Conservation (phyloP, 2,797 vertebrate species). For the Coluber constrictor region DNA sequence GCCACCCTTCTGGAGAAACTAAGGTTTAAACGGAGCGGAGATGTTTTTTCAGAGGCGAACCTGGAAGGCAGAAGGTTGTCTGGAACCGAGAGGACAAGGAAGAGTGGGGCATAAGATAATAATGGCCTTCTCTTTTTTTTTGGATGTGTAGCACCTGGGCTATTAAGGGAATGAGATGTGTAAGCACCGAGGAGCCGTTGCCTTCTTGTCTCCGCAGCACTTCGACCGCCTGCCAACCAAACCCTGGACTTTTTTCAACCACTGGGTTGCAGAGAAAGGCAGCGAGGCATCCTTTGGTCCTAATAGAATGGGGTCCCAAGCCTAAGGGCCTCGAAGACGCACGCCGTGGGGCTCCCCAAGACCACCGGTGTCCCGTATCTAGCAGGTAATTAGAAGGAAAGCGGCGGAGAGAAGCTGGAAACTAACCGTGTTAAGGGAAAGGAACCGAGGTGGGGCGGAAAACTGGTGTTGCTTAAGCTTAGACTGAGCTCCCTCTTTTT, state of each 20-base stretch:
- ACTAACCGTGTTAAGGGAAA: not conserved
- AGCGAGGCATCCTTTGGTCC: not conserved
- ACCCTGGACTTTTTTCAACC: not conserved
- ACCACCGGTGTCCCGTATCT: not conserved
- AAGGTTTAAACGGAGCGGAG: accelerated
- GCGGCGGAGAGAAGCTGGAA: not conserved
- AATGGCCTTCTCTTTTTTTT: not conserved
- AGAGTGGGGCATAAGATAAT: not conserved
- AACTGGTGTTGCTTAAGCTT: not conserved
- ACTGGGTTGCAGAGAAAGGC: not conserved
- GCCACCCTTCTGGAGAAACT: not conserved
- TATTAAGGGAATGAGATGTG: not conserved
- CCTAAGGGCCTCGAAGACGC: not conserved
- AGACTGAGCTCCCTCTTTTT: not conserved
- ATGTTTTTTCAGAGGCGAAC: not conserved
- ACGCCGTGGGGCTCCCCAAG: not conserved
- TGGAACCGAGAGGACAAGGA: not conserved
- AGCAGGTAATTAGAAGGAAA: not conserved
- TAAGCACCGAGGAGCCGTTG: not conserved
- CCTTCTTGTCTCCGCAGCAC: not conserved
- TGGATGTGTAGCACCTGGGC: not conserved
- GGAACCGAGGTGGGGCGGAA: not conserved
- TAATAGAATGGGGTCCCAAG: not conserved
- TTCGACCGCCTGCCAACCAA: not conserved
- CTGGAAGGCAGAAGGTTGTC: not conserved